Evolutionary conservation across 2,113 vertebrate species (phyloP).

Genomic region (Phyllopteryx taeniolatus): DNA sequence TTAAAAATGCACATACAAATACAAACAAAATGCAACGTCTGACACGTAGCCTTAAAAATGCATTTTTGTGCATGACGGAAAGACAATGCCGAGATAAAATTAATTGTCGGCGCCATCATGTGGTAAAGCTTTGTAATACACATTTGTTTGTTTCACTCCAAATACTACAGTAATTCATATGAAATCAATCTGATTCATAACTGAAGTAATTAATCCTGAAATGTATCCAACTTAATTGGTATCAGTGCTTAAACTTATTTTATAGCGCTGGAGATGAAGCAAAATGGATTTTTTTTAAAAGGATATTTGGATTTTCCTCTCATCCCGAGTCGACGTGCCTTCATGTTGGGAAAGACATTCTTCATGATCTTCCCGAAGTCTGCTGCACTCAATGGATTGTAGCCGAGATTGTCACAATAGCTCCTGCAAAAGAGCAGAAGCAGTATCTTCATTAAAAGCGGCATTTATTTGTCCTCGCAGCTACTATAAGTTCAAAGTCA

Average conservation of each 20-base stretch:
- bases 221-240: background rate
- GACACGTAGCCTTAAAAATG: no score
- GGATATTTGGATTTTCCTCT: constrained; percentile 99
- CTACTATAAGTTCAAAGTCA: background rate
- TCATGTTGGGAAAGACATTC: constrained; percentile 99
- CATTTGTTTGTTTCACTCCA: background rate
- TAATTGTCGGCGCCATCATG: background rate
- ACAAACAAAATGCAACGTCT: no score
- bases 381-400: constrained; percentile 97
- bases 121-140: background rate
- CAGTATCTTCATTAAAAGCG: background rate
- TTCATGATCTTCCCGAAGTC: constrained; percentile 99
- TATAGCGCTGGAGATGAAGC: background rate
- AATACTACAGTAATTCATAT: background rate
- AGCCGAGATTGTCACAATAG: constrained; percentile 99
- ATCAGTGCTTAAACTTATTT: background rate
- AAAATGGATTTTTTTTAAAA: constrained; percentile 61
- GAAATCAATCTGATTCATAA: background rate
- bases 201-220: background rate
- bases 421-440: constrained; percentile 78
- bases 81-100: background rate
- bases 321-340: constrained; percentile 96
- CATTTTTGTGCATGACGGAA: background rate
- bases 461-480: background rate
- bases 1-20: no score